phyloP scores from a whole-genome alignment of 2,113 vertebrate species.

The Triplophysa rosa region DNA sequence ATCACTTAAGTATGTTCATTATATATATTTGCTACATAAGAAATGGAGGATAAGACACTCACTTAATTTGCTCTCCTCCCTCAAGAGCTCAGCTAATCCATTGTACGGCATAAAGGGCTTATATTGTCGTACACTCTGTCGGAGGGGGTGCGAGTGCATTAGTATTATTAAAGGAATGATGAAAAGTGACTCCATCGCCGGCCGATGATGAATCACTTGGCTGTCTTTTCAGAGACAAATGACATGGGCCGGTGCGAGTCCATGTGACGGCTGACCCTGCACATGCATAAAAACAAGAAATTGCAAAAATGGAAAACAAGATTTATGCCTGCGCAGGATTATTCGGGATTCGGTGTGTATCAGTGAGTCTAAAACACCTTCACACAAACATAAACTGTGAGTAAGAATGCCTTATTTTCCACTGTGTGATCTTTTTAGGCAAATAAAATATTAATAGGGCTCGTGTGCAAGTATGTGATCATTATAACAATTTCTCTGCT shows the following conservation, averaged over 20 bases:
- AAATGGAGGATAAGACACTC: slow-evolving; percentile 40
- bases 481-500: slow-evolving; percentile 70
- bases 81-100: slow-evolving; percentile 53
- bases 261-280: slow-evolving; percentile 41
- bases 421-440: slow-evolving; percentile 39
- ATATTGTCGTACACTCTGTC: slow-evolving; percentile 52
- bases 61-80: slow-evolving; percentile 50
- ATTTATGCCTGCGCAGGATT: not conserved
- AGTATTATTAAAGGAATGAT: slow-evolving; percentile 75
- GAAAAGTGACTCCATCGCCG: slow-evolving; percentile 66
- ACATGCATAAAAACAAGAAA: not conserved
- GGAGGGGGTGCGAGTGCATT: slow-evolving; percentile 61
- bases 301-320: slow-evolving; percentile 27
- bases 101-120: slow-evolving; percentile 40
- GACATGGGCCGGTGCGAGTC: slow-evolving; percentile 55
- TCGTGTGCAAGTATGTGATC: slow-evolving; percentile 63
- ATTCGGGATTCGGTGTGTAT: not conserved
- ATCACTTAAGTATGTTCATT: slow-evolving; percentile 60
- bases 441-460: slow-evolving; percentile 69
- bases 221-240: slow-evolving; percentile 64
- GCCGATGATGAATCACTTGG: slow-evolving; percentile 47
- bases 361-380: slow-evolving; percentile 25
- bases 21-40: slow-evolving; percentile 46
- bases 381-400: slow-evolving; percentile 40
- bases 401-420: slow-evolving; percentile 36